A percentile compares a stretch with the other conserved stretches of the same genome.
These are phyloP conservation scores for Hypomecis punctinalis DNA, from an alignment of 2,888 invertebrate genomes.

Conservation along the genomic window DNA sequence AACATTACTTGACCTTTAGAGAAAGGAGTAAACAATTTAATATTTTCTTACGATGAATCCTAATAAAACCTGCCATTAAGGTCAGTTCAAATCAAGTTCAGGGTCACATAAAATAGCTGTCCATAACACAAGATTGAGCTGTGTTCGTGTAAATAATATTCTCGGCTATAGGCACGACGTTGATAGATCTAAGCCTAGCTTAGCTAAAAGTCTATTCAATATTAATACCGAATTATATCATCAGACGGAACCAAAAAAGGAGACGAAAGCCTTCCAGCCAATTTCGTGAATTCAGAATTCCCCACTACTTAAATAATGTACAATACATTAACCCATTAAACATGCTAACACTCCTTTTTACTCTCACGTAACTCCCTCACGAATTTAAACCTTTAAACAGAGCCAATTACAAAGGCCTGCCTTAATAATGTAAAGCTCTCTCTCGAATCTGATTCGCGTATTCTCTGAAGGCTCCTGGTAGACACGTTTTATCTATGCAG, in stretches of 20 bases:
- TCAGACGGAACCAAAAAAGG: background rate
- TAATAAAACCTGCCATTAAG: too few relatives aligned
- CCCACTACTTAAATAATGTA: conserved; percentile 22
- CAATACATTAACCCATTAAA: conserved; percentile 34
- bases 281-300: conserved; percentile 5
- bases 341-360: conserved; percentile 35
- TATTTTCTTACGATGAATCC: background rate
- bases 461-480: conserved; percentile 21
- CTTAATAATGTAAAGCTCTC: conserved; percentile 51
- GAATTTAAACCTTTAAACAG: conserved; percentile 48
- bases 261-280: conserved; percentile 6
- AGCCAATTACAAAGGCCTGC: conserved; percentile 50
- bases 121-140: background rate
- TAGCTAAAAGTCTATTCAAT: conserved; percentile 6
- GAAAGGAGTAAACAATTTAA: background rate
- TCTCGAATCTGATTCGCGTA: conserved; percentile 47
- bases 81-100: background rate
- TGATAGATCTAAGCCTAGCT: conserved; percentile 7
- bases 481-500: conserved; percentile 19
- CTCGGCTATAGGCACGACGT: background rate
- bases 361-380: conserved; percentile 38
- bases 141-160: background rate
- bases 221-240: background rate
- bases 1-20: background rate
- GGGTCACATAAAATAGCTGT: background rate